These are phyloP conservation scores for Myocastor coypus DNA, from an alignment of 2,113 vertebrate species.

Conservation along the genomic window DNA sequence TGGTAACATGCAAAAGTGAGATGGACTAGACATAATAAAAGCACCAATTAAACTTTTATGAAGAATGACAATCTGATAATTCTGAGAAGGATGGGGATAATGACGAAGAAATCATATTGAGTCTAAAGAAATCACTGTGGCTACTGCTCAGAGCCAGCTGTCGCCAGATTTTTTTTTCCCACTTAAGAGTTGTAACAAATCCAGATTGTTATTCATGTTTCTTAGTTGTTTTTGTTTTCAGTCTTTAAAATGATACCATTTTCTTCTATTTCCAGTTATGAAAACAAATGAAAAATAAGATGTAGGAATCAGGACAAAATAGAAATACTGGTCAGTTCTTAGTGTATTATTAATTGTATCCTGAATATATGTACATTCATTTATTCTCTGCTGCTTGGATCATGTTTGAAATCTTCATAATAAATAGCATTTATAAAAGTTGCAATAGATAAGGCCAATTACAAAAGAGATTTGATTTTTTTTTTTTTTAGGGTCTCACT, in stretches of 20 bases:
- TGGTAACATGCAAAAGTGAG: not conserved
- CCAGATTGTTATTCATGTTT: constrained; percentile 23
- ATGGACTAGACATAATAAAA: not conserved
- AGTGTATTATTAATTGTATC: not conserved
- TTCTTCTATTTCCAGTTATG: not conserved
- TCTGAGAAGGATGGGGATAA: not conserved
- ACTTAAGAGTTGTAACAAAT: not conserved
- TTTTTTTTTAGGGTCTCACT: no score
- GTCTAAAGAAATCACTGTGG: not conserved
- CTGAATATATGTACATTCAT: not conserved
- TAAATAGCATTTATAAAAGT: constrained; percentile 44
- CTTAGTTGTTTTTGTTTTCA: not conserved
- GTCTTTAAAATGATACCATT: constrained; percentile 27
- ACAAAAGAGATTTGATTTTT: no score
- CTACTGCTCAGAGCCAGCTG: not conserved
- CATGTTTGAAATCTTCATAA: constrained; percentile 26
- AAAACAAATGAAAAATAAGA: constrained; percentile 49
- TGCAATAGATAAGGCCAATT: not conserved
- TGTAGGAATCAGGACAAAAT: constrained; percentile 3
- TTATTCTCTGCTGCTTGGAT: constrained; percentile 9
- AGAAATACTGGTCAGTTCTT: not conserved
- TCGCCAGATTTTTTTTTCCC: not conserved
- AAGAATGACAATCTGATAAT: not conserved
- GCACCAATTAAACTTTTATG: not conserved
- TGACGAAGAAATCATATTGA: not conserved